These are phyloP conservation scores for Xenopus petersii DNA, from an alignment of 2,797 vertebrate species.

Conservation along the genomic window DNA sequence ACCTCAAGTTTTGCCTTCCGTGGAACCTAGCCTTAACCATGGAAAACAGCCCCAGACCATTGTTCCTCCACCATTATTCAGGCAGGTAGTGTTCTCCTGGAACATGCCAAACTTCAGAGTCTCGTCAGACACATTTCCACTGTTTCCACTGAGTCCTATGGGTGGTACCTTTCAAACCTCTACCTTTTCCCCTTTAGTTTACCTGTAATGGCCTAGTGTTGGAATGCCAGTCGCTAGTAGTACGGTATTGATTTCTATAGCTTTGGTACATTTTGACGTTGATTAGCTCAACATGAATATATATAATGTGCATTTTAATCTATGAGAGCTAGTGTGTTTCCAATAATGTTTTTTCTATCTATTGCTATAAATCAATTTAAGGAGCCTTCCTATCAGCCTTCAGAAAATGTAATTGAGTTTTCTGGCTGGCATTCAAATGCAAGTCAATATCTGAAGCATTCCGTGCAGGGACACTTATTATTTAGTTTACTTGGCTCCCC, in stretches of 20 bases:
- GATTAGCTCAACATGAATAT: constrained; percentile 31
- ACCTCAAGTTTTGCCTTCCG: too few relatives aligned
- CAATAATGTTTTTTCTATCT: constrained; percentile 23
- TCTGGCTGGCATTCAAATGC: constrained; percentile 29
- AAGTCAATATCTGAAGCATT: constrained; percentile 15
- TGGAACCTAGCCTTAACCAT: too few relatives aligned
- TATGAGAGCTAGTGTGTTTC: constrained; percentile 8
- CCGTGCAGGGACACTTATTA: constrained; percentile 17
- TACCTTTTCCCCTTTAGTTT: too few relatives aligned
- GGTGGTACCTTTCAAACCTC: too few relatives aligned
- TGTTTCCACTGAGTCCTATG: too few relatives aligned
- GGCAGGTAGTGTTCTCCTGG: too few relatives aligned
- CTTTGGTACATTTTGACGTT: background rate
- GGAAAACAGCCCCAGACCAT: too few relatives aligned
- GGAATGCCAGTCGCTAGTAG: too few relatives aligned
- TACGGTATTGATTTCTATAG: background rate
- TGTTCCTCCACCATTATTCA: too few relatives aligned
- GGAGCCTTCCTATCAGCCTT: constrained; percentile 22
- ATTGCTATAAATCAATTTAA: constrained; percentile 25
- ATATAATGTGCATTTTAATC: constrained; percentile 8
- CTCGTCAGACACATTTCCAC: too few relatives aligned
- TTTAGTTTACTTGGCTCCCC: constrained; percentile 50
- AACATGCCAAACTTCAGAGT: too few relatives aligned
- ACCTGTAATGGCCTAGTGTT: too few relatives aligned
- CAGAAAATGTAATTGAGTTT: constrained; percentile 31